Evolutionary conservation across 2,113 vertebrate species (phyloP).

Genomic region (Tringa solitaria): DNA sequence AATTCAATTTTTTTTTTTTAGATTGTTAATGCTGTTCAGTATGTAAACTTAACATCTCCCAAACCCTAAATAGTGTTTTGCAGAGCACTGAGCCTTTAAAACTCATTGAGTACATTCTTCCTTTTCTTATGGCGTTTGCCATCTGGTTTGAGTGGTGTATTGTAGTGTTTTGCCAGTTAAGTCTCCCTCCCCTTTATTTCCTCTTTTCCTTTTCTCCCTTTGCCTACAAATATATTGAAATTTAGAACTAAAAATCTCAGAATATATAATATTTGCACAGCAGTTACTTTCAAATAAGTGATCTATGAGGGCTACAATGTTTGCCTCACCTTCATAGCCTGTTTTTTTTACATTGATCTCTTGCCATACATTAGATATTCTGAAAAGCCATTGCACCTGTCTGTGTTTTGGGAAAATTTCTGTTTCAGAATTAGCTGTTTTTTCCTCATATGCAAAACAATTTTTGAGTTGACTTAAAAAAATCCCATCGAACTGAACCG

Average conservation of each 20-base stretch:
- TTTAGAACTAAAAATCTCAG: background rate
- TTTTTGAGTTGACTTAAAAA: background rate
- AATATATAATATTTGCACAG: background rate
- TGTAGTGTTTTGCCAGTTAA: background rate
- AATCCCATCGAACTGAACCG: rapidly evolving
- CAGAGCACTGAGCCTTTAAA: background rate
- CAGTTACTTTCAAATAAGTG: background rate
- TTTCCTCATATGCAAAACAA: background rate
- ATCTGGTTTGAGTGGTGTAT: background rate
- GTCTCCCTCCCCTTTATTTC: background rate
- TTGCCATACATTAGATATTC: background rate
- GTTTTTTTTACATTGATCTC: background rate
- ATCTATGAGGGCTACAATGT: background rate
- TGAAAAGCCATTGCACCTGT: background rate
- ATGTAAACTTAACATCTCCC: background rate
- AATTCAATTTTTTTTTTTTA: background rate
- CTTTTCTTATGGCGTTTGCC: background rate
- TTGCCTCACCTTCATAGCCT: background rate
- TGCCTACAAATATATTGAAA: background rate
- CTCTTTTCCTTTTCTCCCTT: background rate
- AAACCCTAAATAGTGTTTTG: background rate
- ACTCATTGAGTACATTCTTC: background rate
- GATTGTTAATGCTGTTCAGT: background rate
- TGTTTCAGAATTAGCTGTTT: background rate
- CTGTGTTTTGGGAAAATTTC: background rate